Percentiles rank a stretch among this genome's conserved stretches.
phyloP scores from a whole-genome alignment of 2,888 invertebrate genomes.

The Melangyna quadrimaculata region DNA sequence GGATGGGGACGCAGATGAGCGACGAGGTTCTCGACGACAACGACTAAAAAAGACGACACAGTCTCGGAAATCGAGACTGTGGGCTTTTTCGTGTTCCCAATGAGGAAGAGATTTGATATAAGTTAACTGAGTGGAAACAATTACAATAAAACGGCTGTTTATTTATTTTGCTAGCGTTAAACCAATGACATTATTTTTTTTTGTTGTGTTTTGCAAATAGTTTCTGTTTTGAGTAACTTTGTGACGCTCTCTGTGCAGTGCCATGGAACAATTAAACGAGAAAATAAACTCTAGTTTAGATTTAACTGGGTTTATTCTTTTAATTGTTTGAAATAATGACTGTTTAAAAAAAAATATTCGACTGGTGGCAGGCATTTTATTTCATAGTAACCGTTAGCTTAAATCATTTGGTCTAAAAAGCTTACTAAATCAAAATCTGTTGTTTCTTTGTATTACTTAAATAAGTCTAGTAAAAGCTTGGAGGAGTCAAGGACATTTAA shows the following conservation, averaged over 20 bases:
- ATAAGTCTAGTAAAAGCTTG: too few species aligned
- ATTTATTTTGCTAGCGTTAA: not conserved
- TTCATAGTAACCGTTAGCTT: not conserved
- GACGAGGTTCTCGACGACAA: not conserved
- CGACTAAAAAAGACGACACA: not conserved
- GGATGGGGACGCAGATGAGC: not conserved
- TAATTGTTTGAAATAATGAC: not conserved
- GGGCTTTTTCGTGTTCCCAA: slow-evolving; percentile 30
- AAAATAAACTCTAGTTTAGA: not conserved
- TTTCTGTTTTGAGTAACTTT: slow-evolving; percentile 4
- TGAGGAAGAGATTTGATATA: slow-evolving; percentile 52
- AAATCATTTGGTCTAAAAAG: too few species aligned
- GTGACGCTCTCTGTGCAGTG: not conserved
- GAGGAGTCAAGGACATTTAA: too few species aligned
- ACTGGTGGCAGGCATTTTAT: not conserved
- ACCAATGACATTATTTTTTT: slow-evolving; percentile 14
- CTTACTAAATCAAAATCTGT: too few species aligned
- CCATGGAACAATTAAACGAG: not conserved
- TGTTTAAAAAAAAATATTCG: not conserved
- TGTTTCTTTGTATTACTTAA: too few species aligned
- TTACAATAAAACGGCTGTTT: not conserved
- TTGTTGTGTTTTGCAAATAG: not conserved
- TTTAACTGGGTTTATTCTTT: not conserved
- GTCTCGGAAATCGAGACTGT: not conserved
- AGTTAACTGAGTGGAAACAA: slow-evolving; percentile 59